A percentile compares a stretch with the other conserved stretches of the same genome.
These are phyloP conservation scores for Oophaga sylvatica DNA, from an alignment of 2,797 vertebrate species.

Conservation along the genomic window DNA sequence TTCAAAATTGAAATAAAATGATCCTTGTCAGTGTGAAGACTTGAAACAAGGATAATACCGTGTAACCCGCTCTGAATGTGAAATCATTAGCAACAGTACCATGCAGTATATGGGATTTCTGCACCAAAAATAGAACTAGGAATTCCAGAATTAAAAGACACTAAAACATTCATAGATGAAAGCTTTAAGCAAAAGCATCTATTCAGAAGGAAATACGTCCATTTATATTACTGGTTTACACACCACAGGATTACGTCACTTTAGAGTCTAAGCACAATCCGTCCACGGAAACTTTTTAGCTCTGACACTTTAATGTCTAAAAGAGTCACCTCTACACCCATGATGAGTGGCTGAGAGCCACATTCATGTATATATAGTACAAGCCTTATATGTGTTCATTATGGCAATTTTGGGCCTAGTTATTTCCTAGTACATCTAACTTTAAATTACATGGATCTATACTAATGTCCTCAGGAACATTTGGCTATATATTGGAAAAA, in stretches of 20 bases:
- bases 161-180: not conserved
- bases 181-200: not conserved
- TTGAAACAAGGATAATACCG: constrained; percentile 36
- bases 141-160: not conserved
- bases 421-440: not conserved
- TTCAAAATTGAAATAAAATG: constrained; percentile 40
- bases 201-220: not conserved
- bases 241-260: too few species aligned
- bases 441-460: not conserved
- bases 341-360: not conserved
- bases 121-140: too few species aligned
- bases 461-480: not conserved
- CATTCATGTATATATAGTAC: not conserved
- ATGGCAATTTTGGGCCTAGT: not conserved
- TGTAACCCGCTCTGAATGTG: constrained; percentile 3
- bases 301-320: not conserved
- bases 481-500: not conserved
- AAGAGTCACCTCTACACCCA: not conserved
- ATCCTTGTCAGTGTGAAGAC: constrained; percentile 52
- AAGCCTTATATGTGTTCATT: not conserved
- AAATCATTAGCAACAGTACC: not conserved
- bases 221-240: not conserved
- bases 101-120: not conserved
- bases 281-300: not conserved
- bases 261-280: too few species aligned